These are phyloP conservation scores for Sarcoramphus papa DNA, from an alignment of 2,797 vertebrate genomes.

Conservation along the genomic window DNA sequence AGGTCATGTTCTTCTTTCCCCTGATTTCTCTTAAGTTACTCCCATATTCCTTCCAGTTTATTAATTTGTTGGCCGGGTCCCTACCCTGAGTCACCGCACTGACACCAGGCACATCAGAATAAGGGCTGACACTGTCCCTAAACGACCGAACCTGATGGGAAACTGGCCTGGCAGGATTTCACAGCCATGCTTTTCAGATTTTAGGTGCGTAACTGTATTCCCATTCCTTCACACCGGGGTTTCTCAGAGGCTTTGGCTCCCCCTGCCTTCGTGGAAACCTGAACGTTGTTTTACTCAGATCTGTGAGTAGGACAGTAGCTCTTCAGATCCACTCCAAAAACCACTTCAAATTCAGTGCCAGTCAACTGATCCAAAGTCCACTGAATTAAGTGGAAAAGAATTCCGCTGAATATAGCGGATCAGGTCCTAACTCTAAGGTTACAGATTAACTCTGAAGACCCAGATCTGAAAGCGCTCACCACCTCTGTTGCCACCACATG, in stretches of 20 bases:
- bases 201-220: neutral
- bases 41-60: neutral
- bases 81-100: neutral
- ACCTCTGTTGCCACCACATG: neutral
- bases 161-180: neutral
- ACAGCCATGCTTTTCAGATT: neutral
- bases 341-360: neutral
- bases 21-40: neutral
- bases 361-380: neutral
- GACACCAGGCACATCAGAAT: neutral
- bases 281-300: neutral
- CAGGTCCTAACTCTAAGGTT: neutral
- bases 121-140: neutral
- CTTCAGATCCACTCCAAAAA: neutral
- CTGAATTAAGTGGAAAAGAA: neutral
- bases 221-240: neutral
- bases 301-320: neutral
- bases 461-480: neutral
- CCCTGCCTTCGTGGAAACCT: neutral
- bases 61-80: neutral
- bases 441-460: neutral
- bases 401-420: neutral
- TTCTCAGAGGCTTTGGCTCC: neutral
- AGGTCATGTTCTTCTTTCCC: neutral
- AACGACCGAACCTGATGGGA: accelerated